These are phyloP conservation scores for Hydrotaea diabolus DNA, from an alignment of 2,888 invertebrate species.

Conservation along the genomic window DNA sequence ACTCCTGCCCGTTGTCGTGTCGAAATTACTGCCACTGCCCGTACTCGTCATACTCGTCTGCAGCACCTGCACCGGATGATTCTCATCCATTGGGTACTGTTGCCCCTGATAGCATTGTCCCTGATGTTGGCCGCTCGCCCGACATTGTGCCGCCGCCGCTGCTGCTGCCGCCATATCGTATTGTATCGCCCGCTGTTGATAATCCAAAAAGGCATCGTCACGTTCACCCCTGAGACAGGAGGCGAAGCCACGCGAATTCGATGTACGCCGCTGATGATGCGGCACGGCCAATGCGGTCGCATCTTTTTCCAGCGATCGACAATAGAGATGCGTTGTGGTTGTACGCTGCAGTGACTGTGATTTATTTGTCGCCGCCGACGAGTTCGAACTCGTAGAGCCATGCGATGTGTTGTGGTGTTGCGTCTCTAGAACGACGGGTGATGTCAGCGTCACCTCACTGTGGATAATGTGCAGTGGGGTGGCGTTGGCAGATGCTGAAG, in stretches of 20 bases:
- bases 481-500: slow-evolving; percentile 47
- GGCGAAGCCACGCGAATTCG: slow-evolving; percentile 78
- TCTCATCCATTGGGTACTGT: slow-evolving; percentile 59
- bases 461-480: slow-evolving; percentile 70
- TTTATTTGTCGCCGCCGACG: slow-evolving; percentile 59
- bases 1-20: slow-evolving; percentile 75
- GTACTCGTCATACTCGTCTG: slow-evolving; percentile 65
- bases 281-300: slow-evolving; percentile 64
- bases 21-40: slow-evolving; percentile 56
- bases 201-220: slow-evolving; percentile 77
- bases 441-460: slow-evolving; percentile 70
- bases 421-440: slow-evolving; percentile 57
- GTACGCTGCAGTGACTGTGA: slow-evolving; percentile 74
- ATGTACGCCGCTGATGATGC: slow-evolving; percentile 71
- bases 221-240: slow-evolving; percentile 80
- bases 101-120: slow-evolving; percentile 64
- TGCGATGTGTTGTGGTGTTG: slow-evolving; percentile 45
- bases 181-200: slow-evolving; percentile 69
- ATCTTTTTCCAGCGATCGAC: slow-evolving; percentile 74
- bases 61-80: slow-evolving; percentile 58
- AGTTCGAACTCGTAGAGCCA: slow-evolving; percentile 42
- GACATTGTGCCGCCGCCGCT: slow-evolving; percentile 50
- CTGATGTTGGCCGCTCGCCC: background rate
- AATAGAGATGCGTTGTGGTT: slow-evolving; percentile 72
- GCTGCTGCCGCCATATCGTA: slow-evolving; percentile 67